These are phyloP conservation scores for Lamprotornis superbus DNA, from an alignment of 2,113 vertebrate species.

Conservation along the genomic window DNA sequence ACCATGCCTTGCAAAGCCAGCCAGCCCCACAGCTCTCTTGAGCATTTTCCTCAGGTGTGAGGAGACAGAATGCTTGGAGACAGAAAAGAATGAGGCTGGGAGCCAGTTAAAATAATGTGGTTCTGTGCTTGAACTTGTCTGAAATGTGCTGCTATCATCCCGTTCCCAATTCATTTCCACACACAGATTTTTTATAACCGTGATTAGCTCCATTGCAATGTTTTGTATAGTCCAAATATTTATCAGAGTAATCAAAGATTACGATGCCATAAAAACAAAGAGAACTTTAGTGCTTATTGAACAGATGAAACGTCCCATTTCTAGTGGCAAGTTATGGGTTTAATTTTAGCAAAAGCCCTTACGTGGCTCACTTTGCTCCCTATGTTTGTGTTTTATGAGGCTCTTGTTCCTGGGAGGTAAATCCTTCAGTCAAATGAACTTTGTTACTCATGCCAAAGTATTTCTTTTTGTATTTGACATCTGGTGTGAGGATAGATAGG, in stretches of 20 bases:
- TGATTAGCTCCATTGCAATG: conserved; percentile 38
- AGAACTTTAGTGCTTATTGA: conserved; percentile 62
- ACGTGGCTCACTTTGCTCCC: conserved; percentile 30
- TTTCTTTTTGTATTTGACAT: conserved; percentile 50
- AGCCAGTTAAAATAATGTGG: neutral
- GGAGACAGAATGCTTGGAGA: neutral
- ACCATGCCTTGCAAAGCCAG: neutral
- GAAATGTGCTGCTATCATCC: neutral
- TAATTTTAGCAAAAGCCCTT: conserved; percentile 60
- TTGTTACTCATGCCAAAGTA: conserved; percentile 26
- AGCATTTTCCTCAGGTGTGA: neutral
- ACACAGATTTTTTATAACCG: conserved; percentile 19
- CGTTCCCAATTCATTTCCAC: neutral
- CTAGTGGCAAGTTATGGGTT: conserved; percentile 56
- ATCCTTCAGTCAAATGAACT: conserved; percentile 62
- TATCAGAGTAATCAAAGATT: conserved; percentile 72
- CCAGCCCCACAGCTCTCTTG: neutral
- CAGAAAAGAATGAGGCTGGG: neutral
- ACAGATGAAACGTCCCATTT: conserved; percentile 59
- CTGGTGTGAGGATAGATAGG: conserved; percentile 27
- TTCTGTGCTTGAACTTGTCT: neutral
- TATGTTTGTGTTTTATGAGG: conserved; percentile 52
- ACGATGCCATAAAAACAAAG: conserved; percentile 61
- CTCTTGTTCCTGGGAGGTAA: conserved; percentile 61
- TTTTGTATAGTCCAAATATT: conserved; percentile 67